A percentile compares a stretch with the other conserved stretches of the same genome.
Evolutionary conservation across 53 echinoderm and acorn worm species (phyloP).

Genomic region (Antedon mediterranea): DNA sequence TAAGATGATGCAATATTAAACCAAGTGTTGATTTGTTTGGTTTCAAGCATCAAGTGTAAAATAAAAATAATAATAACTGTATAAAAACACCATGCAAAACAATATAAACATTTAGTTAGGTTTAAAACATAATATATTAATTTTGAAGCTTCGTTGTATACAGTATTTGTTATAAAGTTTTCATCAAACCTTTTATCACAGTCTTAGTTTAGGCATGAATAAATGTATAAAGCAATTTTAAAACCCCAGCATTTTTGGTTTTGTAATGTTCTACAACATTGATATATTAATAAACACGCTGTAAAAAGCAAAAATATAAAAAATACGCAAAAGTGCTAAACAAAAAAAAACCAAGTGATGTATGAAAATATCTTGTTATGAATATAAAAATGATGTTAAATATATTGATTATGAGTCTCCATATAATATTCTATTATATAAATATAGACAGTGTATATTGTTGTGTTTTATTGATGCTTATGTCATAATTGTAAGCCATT

Average conservation of each 20-base stretch:
- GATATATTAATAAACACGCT: neutral
- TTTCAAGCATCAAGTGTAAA: too few relatives aligned
- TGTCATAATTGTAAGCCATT: too few relatives aligned
- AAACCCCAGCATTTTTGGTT: neutral
- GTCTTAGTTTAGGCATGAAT: neutral
- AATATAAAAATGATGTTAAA: neutral
- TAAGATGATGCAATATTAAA: too few relatives aligned
- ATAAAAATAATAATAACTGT: too few relatives aligned
- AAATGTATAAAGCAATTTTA: neutral
- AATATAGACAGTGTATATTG: neutral
- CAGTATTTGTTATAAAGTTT: too few relatives aligned
- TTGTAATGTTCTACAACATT: neutral
- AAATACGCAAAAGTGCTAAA: too few relatives aligned
- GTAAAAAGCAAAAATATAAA: neutral
- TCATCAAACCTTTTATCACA: neutral
- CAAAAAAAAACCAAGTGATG: neutral
- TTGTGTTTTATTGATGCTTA: too few relatives aligned
- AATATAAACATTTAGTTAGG: too few relatives aligned
- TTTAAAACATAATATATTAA: too few relatives aligned
- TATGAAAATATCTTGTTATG: neutral
- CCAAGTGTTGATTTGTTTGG: too few relatives aligned
- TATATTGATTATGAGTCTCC: neutral
- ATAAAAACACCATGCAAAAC: too few relatives aligned
- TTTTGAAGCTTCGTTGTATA: too few relatives aligned
- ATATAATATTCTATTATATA: neutral